Evolutionary conservation across 37 sponge, comb jelly and placozoan species (phyloP).

Genomic region (Ephydatia muelleri): DNA sequence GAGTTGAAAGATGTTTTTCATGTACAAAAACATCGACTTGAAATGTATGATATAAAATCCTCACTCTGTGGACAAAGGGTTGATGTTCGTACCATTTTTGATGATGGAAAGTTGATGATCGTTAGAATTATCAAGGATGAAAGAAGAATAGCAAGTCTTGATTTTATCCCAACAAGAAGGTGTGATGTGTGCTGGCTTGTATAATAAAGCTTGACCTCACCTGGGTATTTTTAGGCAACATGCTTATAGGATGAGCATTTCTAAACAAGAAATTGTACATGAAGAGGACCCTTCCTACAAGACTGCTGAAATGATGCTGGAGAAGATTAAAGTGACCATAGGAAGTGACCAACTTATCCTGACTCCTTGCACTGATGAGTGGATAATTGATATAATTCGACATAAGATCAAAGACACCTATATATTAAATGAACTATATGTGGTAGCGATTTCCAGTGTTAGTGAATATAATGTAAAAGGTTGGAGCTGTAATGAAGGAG

Average conservation of each 20-base stretch:
- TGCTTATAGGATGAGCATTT: constrained; percentile 4
- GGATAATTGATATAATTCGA: constrained; percentile 10
- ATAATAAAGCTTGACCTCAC: neutral
- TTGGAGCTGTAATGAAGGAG: neutral
- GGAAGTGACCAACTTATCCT: neutral
- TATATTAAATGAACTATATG: neutral
- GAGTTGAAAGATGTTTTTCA: neutral
- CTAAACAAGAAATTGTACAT: neutral
- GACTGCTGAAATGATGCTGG: neutral
- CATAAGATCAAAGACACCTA: constrained; percentile 8
- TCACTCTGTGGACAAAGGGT: too few relatives aligned
- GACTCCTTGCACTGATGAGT: neutral
- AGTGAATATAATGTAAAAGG: neutral
- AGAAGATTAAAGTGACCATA: neutral
- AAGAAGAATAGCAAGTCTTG: too few relatives aligned
- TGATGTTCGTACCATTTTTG: too few relatives aligned
- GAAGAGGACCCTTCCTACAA: neutral
- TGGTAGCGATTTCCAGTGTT: neutral
- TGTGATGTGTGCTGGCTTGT: neutral
- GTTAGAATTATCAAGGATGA: too few relatives aligned
- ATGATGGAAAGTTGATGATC: too few relatives aligned
- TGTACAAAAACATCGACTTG: neutral
- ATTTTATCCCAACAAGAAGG: neutral
- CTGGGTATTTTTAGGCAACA: neutral
- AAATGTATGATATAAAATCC: neutral